Base-by-base conservation (phyloP, 35 echinoderm and acorn worm species). In the Holothuria glaberrima region DNA sequence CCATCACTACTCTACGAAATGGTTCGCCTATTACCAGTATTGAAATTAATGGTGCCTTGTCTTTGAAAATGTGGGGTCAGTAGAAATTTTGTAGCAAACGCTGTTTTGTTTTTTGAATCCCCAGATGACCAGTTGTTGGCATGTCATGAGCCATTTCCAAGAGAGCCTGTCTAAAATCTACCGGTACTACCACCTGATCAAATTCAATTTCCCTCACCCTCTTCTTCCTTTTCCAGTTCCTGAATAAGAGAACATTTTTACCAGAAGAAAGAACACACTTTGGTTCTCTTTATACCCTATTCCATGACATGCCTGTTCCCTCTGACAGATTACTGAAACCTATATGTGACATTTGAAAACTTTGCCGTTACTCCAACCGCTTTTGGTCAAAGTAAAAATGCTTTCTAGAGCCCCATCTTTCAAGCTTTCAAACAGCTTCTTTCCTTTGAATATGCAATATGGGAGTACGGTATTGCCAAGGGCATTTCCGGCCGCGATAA, bases 91-190 rank as follows among this genome's bases (percentile, higher is more conserved):
- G 61, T 18, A 74, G 66, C 19, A 88, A 16, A 17, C 86, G 34
- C 12, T 88, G 32, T 46, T 68, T 88, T 32, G 86, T 88, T 75
- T 88, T 88, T 28, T 69, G 20, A 16, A 88, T 36, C 3, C 86
- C 86, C 58, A 88, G 22, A 50, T 88, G 86, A 62, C 86, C 86
- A 48, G 86, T 65, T 2, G 25, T 20, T 30, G 59, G 50, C 14
- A 13, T 35, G 76, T 88, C 66, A 45, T 88, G 86, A 36, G 86
- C 86, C 44, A 88, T 36, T 19, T 16, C 0, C 19, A 88, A 4
- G 9, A 72, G 10, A 0, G 0, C 13, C 16, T 36, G 17, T 21
- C 86, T 68, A 72, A 62, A 88, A 44, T 88, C 28, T 38, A 9
- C 1, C 10, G 86, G 86, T 48, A 88, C 86, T 45, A 88, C 86